Conservation (phyloP, 2,888 invertebrate species). For the Sinotaia quadrata region DNA sequence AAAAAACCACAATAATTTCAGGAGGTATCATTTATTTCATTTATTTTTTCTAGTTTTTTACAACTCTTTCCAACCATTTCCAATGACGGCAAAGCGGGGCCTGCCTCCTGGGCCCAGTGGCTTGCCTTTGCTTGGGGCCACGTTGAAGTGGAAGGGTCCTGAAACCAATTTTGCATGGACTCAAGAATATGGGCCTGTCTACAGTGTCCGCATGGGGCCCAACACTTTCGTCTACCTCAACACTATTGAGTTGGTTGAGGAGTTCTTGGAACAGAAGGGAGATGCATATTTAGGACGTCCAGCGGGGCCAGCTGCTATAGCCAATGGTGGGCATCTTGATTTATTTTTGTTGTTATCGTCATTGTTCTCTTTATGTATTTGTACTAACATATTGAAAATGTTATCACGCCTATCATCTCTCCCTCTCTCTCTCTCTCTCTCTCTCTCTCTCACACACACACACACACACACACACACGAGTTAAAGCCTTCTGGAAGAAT, state of each 20-base stretch:
- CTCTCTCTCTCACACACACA: not conserved
- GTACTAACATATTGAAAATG: too few relatives aligned
- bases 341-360: too few relatives aligned
- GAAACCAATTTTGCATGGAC: conserved; percentile 39
- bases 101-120: conserved; percentile 35
- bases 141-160: conserved; percentile 37
- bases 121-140: conserved; percentile 32
- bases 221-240: conserved; percentile 41
- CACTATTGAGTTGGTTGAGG: conserved; percentile 34
- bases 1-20: too few relatives aligned
- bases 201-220: conserved; percentile 34
- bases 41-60: too few relatives aligned
- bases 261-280: conserved; percentile 37
- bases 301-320: too few relatives aligned
- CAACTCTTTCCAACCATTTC: too few relatives aligned
- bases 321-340: too few relatives aligned
- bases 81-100: too few relatives aligned
- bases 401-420: not conserved
- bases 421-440: not conserved
- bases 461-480: not conserved
- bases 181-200: conserved; percentile 35
- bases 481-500: too few relatives aligned
- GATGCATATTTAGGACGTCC: too few relatives aligned
- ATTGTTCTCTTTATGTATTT: too few relatives aligned
- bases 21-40: too few relatives aligned